Evolutionary conservation across 1,140 invertebrate genomes (phyloP).

Genomic region (Heliconius melpomene): DNA sequence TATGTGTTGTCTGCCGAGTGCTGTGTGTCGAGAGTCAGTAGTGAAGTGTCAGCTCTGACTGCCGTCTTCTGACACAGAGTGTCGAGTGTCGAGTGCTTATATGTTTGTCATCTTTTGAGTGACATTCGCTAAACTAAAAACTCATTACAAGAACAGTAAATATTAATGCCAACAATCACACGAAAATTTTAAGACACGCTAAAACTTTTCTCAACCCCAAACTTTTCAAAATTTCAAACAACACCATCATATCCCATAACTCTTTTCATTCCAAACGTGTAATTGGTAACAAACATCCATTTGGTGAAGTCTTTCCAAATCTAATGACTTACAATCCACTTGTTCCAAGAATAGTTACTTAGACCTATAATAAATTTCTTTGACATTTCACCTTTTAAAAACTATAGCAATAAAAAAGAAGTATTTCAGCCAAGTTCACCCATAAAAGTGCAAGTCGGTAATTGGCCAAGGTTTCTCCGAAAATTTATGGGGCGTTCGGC

Average conservation of each 20-base stretch:
- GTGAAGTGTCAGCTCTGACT: no score
- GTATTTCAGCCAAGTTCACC: constrained; percentile 54
- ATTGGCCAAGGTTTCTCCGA: constrained; percentile 47
- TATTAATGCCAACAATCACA: neutral
- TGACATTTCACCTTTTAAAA: constrained; percentile 57
- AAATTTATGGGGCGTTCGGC: constrained; percentile 54
- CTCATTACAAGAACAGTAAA: neutral
- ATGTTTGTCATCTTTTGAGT: no score
- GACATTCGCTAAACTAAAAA: no score
- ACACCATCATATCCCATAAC: neutral
- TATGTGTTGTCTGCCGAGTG: no score
- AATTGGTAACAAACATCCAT: constrained; percentile 25
- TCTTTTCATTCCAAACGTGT: constrained; percentile 7
- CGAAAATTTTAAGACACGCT: neutral
- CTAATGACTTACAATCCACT: constrained; percentile 27
- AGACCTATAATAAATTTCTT: constrained; percentile 24
- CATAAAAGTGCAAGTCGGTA: constrained; percentile 57
- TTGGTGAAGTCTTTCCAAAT: constrained; percentile 16
- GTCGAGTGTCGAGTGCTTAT: no score
- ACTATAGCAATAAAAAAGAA: constrained; percentile 66
- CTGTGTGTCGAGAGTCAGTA: no score
- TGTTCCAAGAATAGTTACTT: constrained; percentile 26
- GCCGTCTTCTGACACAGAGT: no score
- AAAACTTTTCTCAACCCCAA: neutral
- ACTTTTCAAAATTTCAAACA: neutral